These are phyloP conservation scores for Galemys pyrenaicus DNA, from an alignment of 2,113 vertebrate species.

Conservation along the genomic window DNA sequence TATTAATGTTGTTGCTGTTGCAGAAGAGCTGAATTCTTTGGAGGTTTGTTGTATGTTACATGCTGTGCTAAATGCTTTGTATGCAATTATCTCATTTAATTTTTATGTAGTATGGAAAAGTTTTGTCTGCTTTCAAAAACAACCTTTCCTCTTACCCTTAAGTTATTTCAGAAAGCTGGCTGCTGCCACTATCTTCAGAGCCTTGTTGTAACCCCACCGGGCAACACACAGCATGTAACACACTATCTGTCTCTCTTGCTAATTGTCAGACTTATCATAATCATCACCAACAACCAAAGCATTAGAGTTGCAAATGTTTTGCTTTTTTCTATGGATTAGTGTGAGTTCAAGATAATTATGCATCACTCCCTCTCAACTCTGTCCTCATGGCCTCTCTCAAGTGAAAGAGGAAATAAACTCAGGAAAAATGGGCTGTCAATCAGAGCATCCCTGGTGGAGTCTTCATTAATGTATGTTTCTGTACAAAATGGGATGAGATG, in stretches of 20 bases:
- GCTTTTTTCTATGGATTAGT: background rate
- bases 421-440: background rate
- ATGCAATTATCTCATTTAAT: constrained; percentile 68
- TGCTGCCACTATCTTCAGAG: background rate
- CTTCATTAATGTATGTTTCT: background rate
- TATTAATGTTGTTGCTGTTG: constrained; percentile 55
- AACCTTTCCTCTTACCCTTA: background rate
- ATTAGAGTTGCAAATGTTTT: background rate
- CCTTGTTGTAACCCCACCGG: background rate
- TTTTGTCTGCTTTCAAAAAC: background rate
- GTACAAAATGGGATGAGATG: background rate
- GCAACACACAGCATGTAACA: background rate
- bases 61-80: constrained; percentile 52
- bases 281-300: background rate
- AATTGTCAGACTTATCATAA: background rate
- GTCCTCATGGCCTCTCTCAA: background rate
- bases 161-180: background rate
- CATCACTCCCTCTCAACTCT: background rate
- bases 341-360: background rate
- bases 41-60: constrained; percentile 25
- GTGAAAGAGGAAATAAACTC: background rate
- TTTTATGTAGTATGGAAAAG: constrained; percentile 13
- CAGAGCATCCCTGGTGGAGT: background rate
- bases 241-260: background rate
- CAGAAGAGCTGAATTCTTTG: constrained; percentile 37